Evolutionary conservation across 2,888 invertebrate species (phyloP).

Genomic region (Apocheima hispidaria): DNA sequence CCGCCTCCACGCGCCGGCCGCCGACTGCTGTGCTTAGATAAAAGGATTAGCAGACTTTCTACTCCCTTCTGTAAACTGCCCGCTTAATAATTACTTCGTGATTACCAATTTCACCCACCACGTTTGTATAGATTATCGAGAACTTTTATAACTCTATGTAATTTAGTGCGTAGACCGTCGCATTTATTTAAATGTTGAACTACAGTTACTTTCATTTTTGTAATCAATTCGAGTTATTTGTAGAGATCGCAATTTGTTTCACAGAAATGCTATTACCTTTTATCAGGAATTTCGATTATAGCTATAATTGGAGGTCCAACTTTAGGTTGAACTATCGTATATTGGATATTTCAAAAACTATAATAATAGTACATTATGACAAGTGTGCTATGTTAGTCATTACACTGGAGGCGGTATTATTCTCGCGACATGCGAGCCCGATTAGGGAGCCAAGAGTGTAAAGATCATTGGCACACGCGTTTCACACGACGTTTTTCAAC

Average conservation of each 20-base stretch:
- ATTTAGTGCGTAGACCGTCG: neutral
- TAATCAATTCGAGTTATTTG: slow-evolving; percentile 11
- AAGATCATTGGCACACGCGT: no score
- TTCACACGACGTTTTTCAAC: no score
- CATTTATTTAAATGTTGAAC: neutral
- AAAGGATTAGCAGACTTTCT: slow-evolving; percentile 76
- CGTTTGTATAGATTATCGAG: slow-evolving; percentile 29
- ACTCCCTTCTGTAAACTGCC: slow-evolving; percentile 55
- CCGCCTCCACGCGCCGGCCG: slow-evolving; percentile 58
- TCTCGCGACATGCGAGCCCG: no score
- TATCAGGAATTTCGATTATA: slow-evolving; percentile 21
- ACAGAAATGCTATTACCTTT: slow-evolving; percentile 23
- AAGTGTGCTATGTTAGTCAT: no score
- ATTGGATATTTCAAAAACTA: slow-evolving; percentile 8
- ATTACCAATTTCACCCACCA: slow-evolving; percentile 43
- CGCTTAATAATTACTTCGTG: slow-evolving; percentile 36
- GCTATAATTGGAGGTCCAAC: slow-evolving; percentile 16
- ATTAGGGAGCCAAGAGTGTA: no score
- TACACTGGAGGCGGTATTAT: no score
- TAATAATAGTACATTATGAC: no score
- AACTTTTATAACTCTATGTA: neutral
- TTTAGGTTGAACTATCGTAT: slow-evolving; percentile 11
- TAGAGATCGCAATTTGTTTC: slow-evolving; percentile 16
- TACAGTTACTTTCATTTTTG: neutral
- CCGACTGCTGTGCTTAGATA: slow-evolving; percentile 76